Conservation (phyloP, 2,113 vertebrate species). For the Climacteris rufus region DNA sequence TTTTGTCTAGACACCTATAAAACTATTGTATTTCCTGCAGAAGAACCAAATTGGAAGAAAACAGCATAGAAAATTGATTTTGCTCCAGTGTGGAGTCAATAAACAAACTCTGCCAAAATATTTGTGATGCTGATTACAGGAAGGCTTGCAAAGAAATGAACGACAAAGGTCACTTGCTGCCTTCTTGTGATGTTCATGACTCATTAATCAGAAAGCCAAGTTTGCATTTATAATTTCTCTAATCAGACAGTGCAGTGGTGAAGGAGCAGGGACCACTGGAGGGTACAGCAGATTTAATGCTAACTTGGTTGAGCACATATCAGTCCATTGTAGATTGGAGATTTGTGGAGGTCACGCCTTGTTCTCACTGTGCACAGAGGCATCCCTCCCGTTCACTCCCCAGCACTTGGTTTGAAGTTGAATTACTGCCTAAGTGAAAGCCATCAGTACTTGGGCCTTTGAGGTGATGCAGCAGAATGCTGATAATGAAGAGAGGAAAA, state of each 20-base stretch:
- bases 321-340: background rate
- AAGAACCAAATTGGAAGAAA: background rate
- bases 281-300: background rate
- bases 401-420: slow-evolving; percentile 5
- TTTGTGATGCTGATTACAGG: slow-evolving; percentile 5
- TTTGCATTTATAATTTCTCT: slow-evolving; percentile 11
- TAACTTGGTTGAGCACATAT: background rate
- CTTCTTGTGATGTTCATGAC: background rate
- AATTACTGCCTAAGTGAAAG: background rate
- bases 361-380: background rate
- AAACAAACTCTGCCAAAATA: slow-evolving; percentile 22
- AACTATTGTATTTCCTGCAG: background rate
- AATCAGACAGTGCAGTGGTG: background rate
- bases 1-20: background rate
- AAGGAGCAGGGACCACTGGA: background rate
- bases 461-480: background rate
- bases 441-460: background rate
- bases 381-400: background rate
- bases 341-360: background rate
- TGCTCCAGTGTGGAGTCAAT: background rate
- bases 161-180: background rate
- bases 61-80: background rate
- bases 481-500: background rate
- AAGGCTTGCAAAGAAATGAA: background rate
- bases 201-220: slow-evolving; percentile 10